Conservation (phyloP, 2,797 vertebrate species). For the Luscinia luscinia region DNA sequence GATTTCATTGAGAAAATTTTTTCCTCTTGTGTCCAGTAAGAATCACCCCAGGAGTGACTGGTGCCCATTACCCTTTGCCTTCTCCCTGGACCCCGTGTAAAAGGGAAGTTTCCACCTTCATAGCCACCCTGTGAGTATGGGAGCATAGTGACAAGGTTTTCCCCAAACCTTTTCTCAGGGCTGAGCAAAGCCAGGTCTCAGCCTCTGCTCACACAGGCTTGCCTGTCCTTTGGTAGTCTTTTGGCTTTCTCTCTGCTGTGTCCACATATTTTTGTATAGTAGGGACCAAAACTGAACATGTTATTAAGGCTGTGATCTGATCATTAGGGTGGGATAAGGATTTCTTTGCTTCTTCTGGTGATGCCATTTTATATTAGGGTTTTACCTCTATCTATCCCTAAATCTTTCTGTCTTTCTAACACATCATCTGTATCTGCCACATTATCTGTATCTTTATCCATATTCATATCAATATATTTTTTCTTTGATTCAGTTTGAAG, state of each 20-base stretch:
- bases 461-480: background rate
- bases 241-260: background rate
- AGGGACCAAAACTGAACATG: background rate
- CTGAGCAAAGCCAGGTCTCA: background rate
- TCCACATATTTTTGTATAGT: background rate
- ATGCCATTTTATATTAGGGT: background rate
- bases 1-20: background rate
- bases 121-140: background rate
- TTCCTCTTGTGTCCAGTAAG: background rate
- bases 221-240: background rate
- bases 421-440: background rate
- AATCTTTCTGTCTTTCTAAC: background rate
- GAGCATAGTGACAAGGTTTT: background rate
- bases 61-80: background rate
- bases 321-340: background rate
- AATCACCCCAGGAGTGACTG: background rate
- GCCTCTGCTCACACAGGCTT: background rate
- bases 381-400: background rate
- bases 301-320: background rate
- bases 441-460: background rate
- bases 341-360: background rate
- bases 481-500: background rate
- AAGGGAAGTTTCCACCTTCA: background rate
- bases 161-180: background rate
- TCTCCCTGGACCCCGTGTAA: fast-evolving